These are phyloP conservation scores for Melanargia galathea DNA, from an alignment of 2,888 invertebrate species.

Conservation along the genomic window DNA sequence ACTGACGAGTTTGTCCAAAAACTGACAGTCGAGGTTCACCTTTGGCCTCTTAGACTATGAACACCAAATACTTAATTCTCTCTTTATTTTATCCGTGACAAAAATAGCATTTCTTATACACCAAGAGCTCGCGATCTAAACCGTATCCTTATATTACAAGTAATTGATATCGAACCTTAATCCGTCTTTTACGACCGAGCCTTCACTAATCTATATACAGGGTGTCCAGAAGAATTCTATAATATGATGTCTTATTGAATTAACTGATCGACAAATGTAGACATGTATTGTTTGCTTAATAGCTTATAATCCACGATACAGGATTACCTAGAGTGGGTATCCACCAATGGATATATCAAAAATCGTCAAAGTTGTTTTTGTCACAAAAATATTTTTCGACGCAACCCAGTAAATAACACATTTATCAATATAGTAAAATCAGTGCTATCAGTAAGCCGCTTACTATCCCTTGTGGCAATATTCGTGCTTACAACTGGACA, in stretches of 20 bases:
- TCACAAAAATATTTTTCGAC: too few relatives aligned
- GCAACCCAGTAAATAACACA: too few relatives aligned
- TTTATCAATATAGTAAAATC: too few relatives aligned
- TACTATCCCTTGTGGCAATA: background rate
- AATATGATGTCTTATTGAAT: too few relatives aligned
- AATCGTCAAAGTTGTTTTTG: too few relatives aligned
- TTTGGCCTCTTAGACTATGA: slow-evolving; percentile 4
- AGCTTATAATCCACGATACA: too few relatives aligned
- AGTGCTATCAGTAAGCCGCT: background rate
- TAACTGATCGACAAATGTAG: too few relatives aligned
- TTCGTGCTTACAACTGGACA: background rate
- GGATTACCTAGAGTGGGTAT: too few relatives aligned
- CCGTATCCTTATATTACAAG: slow-evolving; percentile 55
- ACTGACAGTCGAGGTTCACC: background rate
- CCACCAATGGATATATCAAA: too few relatives aligned
- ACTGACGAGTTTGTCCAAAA: background rate
- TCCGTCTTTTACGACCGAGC: slow-evolving; percentile 51
- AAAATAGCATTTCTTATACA: slow-evolving; percentile 76
- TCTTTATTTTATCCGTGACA: slow-evolving; percentile 67
- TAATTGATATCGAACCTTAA: slow-evolving; percentile 58
- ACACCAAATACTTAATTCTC: slow-evolving; percentile 27
- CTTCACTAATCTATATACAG: slow-evolving; percentile 6
- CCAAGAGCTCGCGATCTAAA: slow-evolving; percentile 58
- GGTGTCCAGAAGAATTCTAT: background rate
- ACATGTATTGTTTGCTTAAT: too few relatives aligned